phyloP scores from a whole-genome alignment of 2,113 vertebrate species.

The Phalacrocorax brasilianus region DNA sequence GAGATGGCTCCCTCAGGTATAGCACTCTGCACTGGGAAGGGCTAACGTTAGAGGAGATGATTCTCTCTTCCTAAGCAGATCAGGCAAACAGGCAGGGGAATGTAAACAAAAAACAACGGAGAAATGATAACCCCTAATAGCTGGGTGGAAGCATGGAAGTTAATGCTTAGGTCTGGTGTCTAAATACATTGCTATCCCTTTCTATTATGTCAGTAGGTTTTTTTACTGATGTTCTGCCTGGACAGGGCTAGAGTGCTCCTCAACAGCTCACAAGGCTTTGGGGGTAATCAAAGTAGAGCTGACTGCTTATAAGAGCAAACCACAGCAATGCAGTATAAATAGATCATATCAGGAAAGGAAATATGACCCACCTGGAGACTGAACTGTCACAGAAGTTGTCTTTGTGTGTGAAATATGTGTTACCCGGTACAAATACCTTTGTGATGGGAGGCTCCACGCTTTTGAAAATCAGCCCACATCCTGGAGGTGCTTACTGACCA shows the following conservation, averaged over 20 bases:
- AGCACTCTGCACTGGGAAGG: not conserved
- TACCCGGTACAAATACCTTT: not conserved
- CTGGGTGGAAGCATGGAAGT: not conserved
- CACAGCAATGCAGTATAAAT: not conserved
- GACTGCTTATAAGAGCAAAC: not conserved
- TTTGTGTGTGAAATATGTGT: not conserved
- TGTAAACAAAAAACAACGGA: not conserved
- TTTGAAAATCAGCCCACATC: not conserved
- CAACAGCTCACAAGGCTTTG: not conserved
- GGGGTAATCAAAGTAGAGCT: not conserved
- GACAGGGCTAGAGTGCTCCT: not conserved
- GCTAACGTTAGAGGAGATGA: not conserved
- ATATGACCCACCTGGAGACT: not conserved
- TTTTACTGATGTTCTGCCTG: not conserved
- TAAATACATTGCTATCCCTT: not conserved
- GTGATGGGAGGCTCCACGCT: not conserved
- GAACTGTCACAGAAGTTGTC: not conserved
- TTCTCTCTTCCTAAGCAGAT: not conserved
- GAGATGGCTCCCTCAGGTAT: not conserved
- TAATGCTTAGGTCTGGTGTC: not conserved
- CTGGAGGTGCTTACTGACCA: not conserved
- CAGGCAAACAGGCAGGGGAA: not conserved
- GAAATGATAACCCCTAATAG: not conserved
- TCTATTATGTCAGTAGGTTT: not conserved
- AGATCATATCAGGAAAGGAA: not conserved